Evolutionary conservation across 2,888 invertebrate species (phyloP).

Genomic region (Scaptodrosophila latifasciaeformis): DNA sequence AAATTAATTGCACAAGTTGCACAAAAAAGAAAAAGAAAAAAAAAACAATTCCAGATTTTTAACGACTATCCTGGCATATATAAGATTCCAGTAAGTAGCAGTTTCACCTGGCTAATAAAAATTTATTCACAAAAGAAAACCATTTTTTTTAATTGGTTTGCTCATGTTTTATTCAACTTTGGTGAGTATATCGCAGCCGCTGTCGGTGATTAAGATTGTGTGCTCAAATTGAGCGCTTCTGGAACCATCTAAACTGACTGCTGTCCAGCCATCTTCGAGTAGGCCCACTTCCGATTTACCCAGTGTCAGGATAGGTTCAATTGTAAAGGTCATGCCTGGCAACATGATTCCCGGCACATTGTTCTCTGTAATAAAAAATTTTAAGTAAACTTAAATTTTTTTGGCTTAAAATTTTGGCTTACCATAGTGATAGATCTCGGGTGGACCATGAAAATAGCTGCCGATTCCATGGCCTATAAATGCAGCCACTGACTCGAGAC

Average conservation of each 20-base stretch:
- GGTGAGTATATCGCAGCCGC: slow-evolving; percentile 88
- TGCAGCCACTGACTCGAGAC: slow-evolving; percentile 83
- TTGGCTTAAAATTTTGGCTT: slow-evolving; percentile 69
- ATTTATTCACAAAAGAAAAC: no score
- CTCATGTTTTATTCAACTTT: slow-evolving; percentile 41
- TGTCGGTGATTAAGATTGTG: slow-evolving; percentile 88
- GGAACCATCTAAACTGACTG: slow-evolving; percentile 86
- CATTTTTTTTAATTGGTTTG: no score
- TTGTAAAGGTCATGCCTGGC: slow-evolving; percentile 95
- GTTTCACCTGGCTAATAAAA: no score
- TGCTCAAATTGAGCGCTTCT: slow-evolving; percentile 94
- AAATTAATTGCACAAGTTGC: no score
- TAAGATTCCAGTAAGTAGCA: no score
- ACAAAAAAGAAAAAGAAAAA: background rate
- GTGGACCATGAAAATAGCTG: slow-evolving; percentile 92
- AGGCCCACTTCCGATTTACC: slow-evolving; percentile 82
- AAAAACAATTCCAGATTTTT: background rate
- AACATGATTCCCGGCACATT: slow-evolving; percentile 83
- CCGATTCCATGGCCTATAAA: slow-evolving; percentile 97
- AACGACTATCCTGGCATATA: slow-evolving; percentile 18
- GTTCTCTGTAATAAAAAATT: slow-evolving; percentile 77
- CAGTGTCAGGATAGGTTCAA: slow-evolving; percentile 91
- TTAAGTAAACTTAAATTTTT: background rate
- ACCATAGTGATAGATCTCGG: slow-evolving; percentile 91
- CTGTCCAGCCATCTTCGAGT: slow-evolving; percentile 94